Evolutionary conservation across 1,140 invertebrate genomes (phyloP).

Genomic region (Ylistrum balloti): DNA sequence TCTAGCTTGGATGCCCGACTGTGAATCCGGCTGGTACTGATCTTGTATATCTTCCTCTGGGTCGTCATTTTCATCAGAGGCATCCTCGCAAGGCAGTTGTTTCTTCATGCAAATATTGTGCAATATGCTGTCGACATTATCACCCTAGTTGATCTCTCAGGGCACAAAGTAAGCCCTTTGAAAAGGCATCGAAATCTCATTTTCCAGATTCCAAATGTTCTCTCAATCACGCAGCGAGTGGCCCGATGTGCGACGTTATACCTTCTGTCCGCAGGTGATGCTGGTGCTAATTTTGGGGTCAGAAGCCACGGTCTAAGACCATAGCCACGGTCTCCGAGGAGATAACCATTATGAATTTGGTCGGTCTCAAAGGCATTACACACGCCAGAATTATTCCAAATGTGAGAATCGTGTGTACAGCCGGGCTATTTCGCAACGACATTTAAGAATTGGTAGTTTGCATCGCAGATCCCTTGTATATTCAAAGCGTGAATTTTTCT

Average conservation of each 20-base stretch:
- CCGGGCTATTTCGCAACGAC: conserved; percentile 40
- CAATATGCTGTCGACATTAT: too few species aligned
- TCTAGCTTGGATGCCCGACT: too few species aligned
- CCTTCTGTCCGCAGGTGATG: not conserved
- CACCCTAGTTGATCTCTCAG: not conserved
- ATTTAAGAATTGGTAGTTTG: conserved; percentile 30
- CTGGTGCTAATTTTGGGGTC: conserved; percentile 45
- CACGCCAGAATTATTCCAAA: conserved; percentile 46
- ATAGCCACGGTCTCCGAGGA: conserved; percentile 46
- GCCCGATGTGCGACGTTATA: conserved; percentile 44
- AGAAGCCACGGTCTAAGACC: conserved; percentile 44
- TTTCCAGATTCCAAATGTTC: conserved; percentile 53
- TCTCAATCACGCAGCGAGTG: conserved; percentile 46
- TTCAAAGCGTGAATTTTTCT: conserved; percentile 47
- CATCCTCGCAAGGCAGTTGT: too few species aligned
- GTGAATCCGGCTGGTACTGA: too few species aligned
- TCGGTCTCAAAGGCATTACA: not conserved
- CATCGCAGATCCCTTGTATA: not conserved
- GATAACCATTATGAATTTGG: not conserved
- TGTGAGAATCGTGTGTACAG: conserved; percentile 44
- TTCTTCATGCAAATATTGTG: too few species aligned
- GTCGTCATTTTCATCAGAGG: too few species aligned
- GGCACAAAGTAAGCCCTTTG: conserved; percentile 4
- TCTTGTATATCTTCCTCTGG: too few species aligned
- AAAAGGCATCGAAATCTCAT: conserved; percentile 46